Evolutionary conservation across 2,113 vertebrate genomes (phyloP), one percentile per base, ranked within the genome.

Genomic region (Raja brachyura): DNA sequence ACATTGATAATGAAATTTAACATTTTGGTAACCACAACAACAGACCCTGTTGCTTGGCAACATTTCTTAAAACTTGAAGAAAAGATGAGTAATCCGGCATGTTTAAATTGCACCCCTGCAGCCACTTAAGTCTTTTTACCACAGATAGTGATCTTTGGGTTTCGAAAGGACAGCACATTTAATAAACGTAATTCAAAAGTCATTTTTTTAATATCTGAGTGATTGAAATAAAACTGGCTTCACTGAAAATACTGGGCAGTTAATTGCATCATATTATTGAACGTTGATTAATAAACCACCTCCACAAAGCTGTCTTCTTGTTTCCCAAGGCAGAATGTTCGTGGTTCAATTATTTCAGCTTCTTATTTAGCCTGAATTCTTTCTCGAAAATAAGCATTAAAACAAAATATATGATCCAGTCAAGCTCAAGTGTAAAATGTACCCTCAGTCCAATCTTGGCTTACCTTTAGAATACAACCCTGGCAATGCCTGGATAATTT

Each of bases 21-120:
- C 79, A 56, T 77, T 83, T 16, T 88, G 28, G 83, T 88, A 88
- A 88, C 56, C 59, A 88, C n/a, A 63, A 63, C 28, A 88, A 63
- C 28, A 88, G 28, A 31, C 61, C 59, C 2, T 14, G 83, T 88
- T 88, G 83, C 59, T 63, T 33, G 61, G 61, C 83, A 31, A 88
- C 61, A 66, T 63, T 66, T 63, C 59, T 88, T n/a, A 88, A 88
- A 31, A 88, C 83, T n/a, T 88, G 59, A 31, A 88, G 59, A 31
- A 31, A 63, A 88, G 9, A 5, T 31, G n/a, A 2, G n/a, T 5
- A 88, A n/a, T 61, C n/a, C 11, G 54, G 20, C 25, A 28, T 4
- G 9, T 1, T 56, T 56, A 59, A 85, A 85, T 31, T 14, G 56
- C 59, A 63, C 1, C 2, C 83, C 59, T 33, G 14, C 83, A 88